Evolutionary conservation across 35 echinoderm and acorn worm genomes (phyloP).

Genomic region (Chiridota heheva): DNA sequence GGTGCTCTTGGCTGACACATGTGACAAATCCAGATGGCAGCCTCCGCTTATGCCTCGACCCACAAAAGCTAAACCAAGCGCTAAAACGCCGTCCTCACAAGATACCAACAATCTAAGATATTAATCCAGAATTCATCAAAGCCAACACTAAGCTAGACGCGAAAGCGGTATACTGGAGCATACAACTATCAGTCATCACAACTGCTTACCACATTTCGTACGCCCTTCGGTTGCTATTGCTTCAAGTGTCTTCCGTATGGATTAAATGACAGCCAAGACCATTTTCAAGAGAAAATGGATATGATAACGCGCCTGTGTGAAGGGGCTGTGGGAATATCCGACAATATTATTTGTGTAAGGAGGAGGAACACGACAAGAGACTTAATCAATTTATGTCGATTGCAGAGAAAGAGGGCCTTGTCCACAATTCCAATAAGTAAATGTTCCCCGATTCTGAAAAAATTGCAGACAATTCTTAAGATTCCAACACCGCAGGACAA

Average conservation of each 20-base stretch:
- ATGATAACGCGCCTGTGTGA: background rate
- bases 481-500: constrained; percentile 62
- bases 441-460: constrained; percentile 47
- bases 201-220: constrained; percentile 35
- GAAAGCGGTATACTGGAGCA: constrained; percentile 32
- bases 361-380: no score
- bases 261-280: background rate
- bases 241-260: constrained; percentile 27
- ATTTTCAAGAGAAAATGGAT: constrained; percentile 19
- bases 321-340: background rate
- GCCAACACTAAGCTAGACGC: constrained; percentile 16
- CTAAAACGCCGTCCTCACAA: background rate
- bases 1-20: constrained; percentile 36
- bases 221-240: constrained; percentile 16
- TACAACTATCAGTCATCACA: background rate
- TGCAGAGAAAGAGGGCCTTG: no score
- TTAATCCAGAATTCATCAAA: background rate
- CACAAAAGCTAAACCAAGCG: constrained; percentile 10
- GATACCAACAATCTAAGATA: background rate
- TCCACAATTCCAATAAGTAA: no score
- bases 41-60: constrained; percentile 29
- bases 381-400: no score
- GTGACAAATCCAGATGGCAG: constrained; percentile 42
- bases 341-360: background rate
- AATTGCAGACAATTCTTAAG: constrained; percentile 5